Percentiles rank a stretch among this genome's conserved stretches.
These are phyloP conservation scores for Paedocypris micromegethes DNA, from an alignment of 2,797 vertebrate species.

Conservation along the genomic window DNA sequence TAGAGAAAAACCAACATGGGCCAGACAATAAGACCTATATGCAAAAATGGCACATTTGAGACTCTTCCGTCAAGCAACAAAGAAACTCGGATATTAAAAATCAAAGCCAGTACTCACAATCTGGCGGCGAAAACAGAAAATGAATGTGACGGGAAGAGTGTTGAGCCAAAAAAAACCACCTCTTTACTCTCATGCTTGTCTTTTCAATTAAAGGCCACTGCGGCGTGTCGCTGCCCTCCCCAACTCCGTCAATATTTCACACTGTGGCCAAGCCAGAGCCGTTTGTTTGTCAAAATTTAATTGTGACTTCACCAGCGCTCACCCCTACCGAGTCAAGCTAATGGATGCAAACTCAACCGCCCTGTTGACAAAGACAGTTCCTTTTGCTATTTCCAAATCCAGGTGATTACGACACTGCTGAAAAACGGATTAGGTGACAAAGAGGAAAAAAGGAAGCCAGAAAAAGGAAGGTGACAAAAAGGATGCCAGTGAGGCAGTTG, in stretches of 20 bases:
- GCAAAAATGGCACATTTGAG: no score
- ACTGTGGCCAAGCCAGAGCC: constrained; percentile 21
- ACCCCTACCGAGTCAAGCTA: constrained; percentile 34
- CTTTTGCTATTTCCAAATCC: constrained; percentile 28
- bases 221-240: constrained; percentile 11
- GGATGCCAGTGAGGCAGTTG: no score
- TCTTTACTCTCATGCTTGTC: constrained; percentile 23
- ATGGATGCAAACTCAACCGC: constrained; percentile 31
- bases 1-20: no score
- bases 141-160: constrained; percentile 13
- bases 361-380: constrained; percentile 23
- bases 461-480: no score
- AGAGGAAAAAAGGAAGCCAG: neutral
- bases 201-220: constrained; percentile 38
- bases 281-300: constrained; percentile 44
- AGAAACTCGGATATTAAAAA: no score
- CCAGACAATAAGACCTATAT: no score
- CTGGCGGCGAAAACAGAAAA: no score
- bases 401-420: constrained; percentile 23
- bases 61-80: no score
- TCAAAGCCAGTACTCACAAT: no score
- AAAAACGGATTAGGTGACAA: neutral
- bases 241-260: constrained; percentile 19
- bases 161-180: constrained; percentile 15
- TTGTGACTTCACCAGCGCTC: constrained; percentile 33